Percentiles rank a stretch among this genome's conserved stretches.
phyloP scores from a whole-genome alignment of 2,797 vertebrate genomes.

The Diplodus puntazzo region DNA sequence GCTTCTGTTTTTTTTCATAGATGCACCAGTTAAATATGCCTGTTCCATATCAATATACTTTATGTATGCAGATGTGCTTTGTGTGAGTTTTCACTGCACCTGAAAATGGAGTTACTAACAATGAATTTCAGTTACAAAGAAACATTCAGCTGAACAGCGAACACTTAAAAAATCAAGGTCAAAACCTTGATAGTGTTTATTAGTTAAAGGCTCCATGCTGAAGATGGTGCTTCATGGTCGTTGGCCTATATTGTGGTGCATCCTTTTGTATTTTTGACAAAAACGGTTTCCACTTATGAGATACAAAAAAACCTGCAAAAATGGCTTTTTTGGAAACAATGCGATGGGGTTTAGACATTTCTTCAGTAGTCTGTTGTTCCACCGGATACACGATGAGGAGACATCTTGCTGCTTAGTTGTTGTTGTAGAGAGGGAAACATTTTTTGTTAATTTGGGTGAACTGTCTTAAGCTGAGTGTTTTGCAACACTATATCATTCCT shows the following conservation, averaged over 20 bases:
- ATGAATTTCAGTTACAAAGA: background rate
- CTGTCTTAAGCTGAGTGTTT: background rate
- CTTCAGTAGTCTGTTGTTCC: background rate
- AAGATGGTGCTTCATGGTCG: background rate
- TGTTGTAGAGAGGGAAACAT: no score
- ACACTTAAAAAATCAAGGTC: conserved; percentile 3
- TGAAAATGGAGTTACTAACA: background rate
- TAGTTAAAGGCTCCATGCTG: background rate
- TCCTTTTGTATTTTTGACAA: no score
- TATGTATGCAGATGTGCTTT: background rate
- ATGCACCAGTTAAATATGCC: background rate
- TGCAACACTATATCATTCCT: background rate
- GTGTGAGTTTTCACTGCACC: background rate
- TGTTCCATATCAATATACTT: background rate
- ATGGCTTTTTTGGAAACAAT: no score
- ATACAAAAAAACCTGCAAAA: background rate
- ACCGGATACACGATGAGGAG: background rate
- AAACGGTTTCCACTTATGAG: background rate
- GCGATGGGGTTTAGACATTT: no score
- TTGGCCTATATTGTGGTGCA: background rate
- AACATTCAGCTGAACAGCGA: background rate
- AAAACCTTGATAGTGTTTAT: background rate
- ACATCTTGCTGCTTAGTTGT: background rate
- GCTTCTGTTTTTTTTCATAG: background rate
- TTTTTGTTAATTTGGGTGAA: background rate